A percentile compares a stretch with the other conserved stretches of the same genome.
Conservation (phyloP, 2,797 vertebrate species). For the Phrynocephalus forsythii region DNA sequence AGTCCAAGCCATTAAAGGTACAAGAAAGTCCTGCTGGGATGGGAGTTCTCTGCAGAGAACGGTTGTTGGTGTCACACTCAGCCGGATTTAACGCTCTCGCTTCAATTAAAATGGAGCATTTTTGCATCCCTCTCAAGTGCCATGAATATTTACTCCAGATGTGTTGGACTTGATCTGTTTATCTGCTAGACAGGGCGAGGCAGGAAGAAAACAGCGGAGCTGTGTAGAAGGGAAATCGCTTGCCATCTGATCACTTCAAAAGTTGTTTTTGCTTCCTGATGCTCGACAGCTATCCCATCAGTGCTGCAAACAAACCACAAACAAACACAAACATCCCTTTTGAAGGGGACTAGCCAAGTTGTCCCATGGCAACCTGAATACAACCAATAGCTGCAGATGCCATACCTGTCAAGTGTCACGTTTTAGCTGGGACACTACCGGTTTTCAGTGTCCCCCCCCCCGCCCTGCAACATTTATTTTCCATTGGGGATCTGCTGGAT, state of each 20-base stretch:
- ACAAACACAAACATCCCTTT: not conserved
- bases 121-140: constrained; percentile 47
- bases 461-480: no score
- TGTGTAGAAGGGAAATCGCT: constrained; percentile 29
- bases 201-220: not conserved
- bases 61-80: not conserved
- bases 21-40: not conserved
- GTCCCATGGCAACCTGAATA: constrained; percentile 3
- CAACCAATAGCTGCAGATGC: not conserved
- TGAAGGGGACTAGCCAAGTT: constrained; percentile 15
- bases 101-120: constrained; percentile 24
- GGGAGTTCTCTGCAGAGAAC: not conserved
- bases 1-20: not conserved
- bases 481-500: no score
- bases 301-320: not conserved
- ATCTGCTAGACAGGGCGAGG: no score
- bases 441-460: no score
- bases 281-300: not conserved
- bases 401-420: no score
- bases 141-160: constrained; percentile 45
- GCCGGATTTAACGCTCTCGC: constrained; percentile 43
- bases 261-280: not conserved
- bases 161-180: constrained; percentile 23
- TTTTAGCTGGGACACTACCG: no score
- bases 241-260: not conserved